phyloP scores from a whole-genome alignment of 2,797 vertebrate genomes.

The Anabas testudineus region DNA sequence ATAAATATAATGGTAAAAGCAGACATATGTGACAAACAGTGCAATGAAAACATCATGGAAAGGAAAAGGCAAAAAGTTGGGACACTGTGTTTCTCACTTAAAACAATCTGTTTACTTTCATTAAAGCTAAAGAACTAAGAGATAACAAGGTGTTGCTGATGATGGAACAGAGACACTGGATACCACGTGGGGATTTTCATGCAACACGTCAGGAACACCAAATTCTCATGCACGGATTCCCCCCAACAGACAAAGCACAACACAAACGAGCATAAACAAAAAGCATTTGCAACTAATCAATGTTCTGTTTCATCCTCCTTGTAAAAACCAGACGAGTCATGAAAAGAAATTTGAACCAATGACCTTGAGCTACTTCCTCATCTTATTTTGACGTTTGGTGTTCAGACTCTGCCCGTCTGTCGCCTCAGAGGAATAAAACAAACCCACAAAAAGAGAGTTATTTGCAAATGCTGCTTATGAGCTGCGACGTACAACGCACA shows the following conservation, averaged over 20 bases:
- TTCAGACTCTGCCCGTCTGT: constrained; percentile 19
- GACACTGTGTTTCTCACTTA: too few relatives aligned
- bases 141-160: too few relatives aligned
- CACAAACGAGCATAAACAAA: constrained; percentile 17
- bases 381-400: background rate
- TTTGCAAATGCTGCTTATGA: constrained; percentile 54
- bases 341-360: constrained; percentile 3
- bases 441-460: constrained; percentile 36
- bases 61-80: constrained; percentile 3
- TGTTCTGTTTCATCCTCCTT: constrained; percentile 35
- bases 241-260: constrained; percentile 21
- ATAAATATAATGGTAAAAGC: background rate
- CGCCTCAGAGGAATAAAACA: constrained; percentile 38
- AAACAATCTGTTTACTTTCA: too few relatives aligned
- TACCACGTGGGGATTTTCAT: constrained; percentile 23
- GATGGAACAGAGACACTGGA: too few relatives aligned
- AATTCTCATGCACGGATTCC: constrained; percentile 53
- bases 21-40: constrained; percentile 15
- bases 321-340: constrained; percentile 19
- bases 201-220: constrained; percentile 18
- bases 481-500: constrained; percentile 57
- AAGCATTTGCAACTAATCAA: constrained; percentile 59
- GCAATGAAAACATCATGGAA: constrained; percentile 9
- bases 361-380: background rate
- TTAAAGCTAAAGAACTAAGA: too few relatives aligned